A percentile compares a stretch with the other conserved stretches of the same genome.
Evolutionary conservation across 2,888 invertebrate species (phyloP).

Genomic region (Achlya flavicornis): DNA sequence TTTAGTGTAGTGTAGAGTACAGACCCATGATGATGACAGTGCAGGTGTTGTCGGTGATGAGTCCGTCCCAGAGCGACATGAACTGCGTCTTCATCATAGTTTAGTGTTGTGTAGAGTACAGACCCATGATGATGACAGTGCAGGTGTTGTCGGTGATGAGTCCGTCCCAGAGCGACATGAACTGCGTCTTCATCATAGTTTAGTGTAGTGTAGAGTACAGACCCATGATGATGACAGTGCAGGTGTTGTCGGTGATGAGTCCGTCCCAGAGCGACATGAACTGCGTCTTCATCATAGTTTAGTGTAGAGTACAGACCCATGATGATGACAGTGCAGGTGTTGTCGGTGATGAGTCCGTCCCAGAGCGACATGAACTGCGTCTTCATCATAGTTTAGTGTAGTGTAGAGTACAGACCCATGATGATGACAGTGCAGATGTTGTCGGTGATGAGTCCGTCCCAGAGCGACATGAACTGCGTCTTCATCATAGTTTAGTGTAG

Average conservation of each 20-base stretch:
- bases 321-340: slow-evolving; percentile 92
- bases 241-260: slow-evolving; percentile 92
- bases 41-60: too few relatives aligned
- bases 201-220: too few relatives aligned
- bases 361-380: slow-evolving; percentile 99
- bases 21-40: too few relatives aligned
- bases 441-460: too few relatives aligned
- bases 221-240: slow-evolving; percentile 96
- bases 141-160: slow-evolving; percentile 93
- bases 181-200: slow-evolving; percentile 99
- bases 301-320: too few relatives aligned
- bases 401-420: too few relatives aligned
- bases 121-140: slow-evolving; percentile 96
- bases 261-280: slow-evolving; percentile 99
- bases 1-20: background rate
- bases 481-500: background rate
- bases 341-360: slow-evolving; percentile 98
- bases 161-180: slow-evolving; percentile 99
- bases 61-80: too few relatives aligned
- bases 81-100: too few relatives aligned
- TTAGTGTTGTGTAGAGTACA: too few relatives aligned
- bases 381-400: slow-evolving; percentile 96
- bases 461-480: too few relatives aligned
- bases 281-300: slow-evolving; percentile 99
- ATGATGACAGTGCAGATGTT: too few relatives aligned